A percentile compares a stretch with the other conserved stretches of the same genome.
phyloP scores from a whole-genome alignment of 2,888 invertebrate species.

The Diarsia rubi region DNA sequence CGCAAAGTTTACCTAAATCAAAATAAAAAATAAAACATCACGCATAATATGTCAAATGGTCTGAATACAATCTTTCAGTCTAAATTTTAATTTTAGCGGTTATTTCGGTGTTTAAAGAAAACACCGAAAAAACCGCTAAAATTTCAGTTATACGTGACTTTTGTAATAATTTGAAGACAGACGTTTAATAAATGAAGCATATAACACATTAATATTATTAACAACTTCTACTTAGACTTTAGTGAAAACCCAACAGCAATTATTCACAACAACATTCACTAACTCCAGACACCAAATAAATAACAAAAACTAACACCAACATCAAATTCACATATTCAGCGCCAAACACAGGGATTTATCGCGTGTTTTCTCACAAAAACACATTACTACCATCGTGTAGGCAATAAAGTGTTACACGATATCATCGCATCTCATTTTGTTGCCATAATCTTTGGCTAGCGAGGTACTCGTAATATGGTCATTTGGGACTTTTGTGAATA shows the following conservation, averaged over 20 bases:
- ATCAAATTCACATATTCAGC: constrained; percentile 35
- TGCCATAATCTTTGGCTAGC: constrained; percentile 45
- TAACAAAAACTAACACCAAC: constrained; percentile 14
- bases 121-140: not conserved
- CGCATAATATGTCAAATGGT: not conserved
- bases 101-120: no score
- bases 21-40: not conserved
- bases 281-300: constrained; percentile 21
- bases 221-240: not conserved
- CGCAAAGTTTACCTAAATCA: not conserved
- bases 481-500: constrained; percentile 34
- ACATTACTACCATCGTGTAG: constrained; percentile 44
- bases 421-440: constrained; percentile 43
- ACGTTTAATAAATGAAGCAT: not conserved
- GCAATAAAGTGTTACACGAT: constrained; percentile 44
- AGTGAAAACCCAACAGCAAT: constrained; percentile 14
- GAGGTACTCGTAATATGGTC: constrained; percentile 32
- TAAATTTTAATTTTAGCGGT: no score
- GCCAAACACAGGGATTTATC: constrained; percentile 40
- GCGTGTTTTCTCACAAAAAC: constrained; percentile 41
- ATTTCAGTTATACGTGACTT: not conserved
- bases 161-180: not conserved
- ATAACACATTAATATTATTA: constrained; percentile 16
- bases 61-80: not conserved
- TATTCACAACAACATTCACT: constrained; percentile 4